Conservation (phyloP, 1,140 invertebrate species). For the Drosophila takahashii region DNA sequence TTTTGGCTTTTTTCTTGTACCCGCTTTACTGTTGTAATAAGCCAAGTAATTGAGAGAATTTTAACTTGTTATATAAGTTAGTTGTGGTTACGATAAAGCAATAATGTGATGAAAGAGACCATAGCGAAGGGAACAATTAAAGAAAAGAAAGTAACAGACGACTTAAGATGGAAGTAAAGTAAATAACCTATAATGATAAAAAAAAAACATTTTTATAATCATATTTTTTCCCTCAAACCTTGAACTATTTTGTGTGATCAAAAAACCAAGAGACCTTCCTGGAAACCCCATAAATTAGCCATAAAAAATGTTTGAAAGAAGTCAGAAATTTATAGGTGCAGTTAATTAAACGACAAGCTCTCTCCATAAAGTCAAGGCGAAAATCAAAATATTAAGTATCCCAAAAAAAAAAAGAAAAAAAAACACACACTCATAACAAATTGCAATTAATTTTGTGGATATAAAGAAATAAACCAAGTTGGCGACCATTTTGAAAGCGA, state of each 20-base stretch:
- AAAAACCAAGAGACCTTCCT: slow-evolving; percentile 3
- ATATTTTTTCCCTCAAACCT: neutral
- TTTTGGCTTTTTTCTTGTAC: neutral
- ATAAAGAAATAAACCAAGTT: slow-evolving; percentile 18
- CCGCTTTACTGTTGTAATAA: slow-evolving; percentile 33
- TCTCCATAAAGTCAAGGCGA: slow-evolving; percentile 12
- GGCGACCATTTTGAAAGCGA: slow-evolving; percentile 67
- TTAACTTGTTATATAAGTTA: slow-evolving; percentile 34
- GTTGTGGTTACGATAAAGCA: neutral
- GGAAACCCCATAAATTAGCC: slow-evolving; percentile 24
- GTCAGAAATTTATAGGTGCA: slow-evolving; percentile 38
- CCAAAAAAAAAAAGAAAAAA: slow-evolving; percentile 7
- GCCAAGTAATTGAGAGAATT: slow-evolving; percentile 51
- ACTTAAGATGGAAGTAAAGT: neutral
- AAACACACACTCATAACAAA: slow-evolving; percentile 22
- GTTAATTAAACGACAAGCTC: slow-evolving; percentile 55
- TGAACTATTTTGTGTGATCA: neutral
- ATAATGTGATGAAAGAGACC: slow-evolving; percentile 1
- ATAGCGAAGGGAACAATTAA: neutral
- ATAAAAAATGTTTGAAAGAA: slow-evolving; percentile 26
- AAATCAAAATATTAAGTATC: slow-evolving; percentile 30
- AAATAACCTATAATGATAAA: too few relatives aligned
- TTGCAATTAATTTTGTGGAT: slow-evolving; percentile 68
- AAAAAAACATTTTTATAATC: too few relatives aligned
- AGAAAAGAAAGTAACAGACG: neutral